Conservation (phyloP, 2,113 vertebrate species). For the Agelaius tricolor region DNA sequence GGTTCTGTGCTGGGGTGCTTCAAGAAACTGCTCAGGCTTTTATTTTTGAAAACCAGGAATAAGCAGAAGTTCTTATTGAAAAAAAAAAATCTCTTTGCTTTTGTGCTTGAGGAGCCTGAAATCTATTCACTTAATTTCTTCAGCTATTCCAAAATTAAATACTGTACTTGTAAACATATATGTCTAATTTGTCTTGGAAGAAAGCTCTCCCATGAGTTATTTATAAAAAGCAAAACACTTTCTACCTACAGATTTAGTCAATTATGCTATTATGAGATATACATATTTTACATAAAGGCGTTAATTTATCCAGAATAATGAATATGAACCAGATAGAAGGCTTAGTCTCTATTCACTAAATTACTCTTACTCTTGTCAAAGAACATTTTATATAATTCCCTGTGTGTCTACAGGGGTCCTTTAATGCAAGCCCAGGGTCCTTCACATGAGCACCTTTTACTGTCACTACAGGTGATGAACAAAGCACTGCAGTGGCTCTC, state of each 20-base stretch:
- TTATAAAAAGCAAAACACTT: background rate
- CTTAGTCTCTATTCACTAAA: background rate
- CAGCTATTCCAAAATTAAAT: slow-evolving; percentile 11
- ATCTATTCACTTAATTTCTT: background rate
- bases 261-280: background rate
- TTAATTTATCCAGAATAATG: background rate
- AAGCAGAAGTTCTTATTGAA: background rate
- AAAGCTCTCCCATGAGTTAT: background rate
- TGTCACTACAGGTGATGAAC: background rate
- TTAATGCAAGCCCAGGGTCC: background rate
- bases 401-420: background rate
- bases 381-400: background rate
- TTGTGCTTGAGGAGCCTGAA: background rate
- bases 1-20: background rate
- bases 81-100: background rate
- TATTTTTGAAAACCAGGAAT: background rate
- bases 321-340: background rate
- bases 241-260: slow-evolving; percentile 37
- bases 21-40: slow-evolving; percentile 18
- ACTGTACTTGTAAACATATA: slow-evolving; percentile 5
- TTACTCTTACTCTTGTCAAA: background rate
- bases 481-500: background rate
- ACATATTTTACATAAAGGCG: background rate
- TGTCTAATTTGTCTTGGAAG: background rate
- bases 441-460: background rate